Evolutionary conservation across 2,888 invertebrate species (phyloP).

Genomic region (Griposia aprilina): DNA sequence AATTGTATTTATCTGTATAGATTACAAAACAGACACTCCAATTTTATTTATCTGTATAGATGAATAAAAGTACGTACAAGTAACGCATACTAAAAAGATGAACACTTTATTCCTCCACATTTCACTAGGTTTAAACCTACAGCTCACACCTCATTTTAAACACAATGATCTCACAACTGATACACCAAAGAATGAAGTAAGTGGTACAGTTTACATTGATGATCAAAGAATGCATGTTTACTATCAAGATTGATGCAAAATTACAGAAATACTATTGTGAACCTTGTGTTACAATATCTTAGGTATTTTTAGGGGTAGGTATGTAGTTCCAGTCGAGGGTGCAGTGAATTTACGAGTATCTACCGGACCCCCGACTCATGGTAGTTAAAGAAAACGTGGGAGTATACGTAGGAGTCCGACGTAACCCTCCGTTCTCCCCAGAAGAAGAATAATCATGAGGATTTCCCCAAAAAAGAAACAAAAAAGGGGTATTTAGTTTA

Average conservation of each 20-base stretch:
- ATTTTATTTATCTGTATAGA: too few species aligned
- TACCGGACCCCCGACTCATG: background rate
- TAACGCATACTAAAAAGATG: constrained; percentile 20
- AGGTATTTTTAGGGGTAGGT: constrained; percentile 23
- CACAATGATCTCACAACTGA: background rate
- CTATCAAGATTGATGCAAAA: constrained; percentile 31
- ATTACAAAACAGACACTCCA: too few species aligned
- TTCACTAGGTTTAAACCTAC: background rate
- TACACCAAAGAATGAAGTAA: background rate
- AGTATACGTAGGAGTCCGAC: background rate
- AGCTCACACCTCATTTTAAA: background rate
- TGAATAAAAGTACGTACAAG: constrained; percentile 33
- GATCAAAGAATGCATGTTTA: constrained; percentile 45
- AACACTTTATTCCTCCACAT: constrained; percentile 33
- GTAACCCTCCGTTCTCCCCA: background rate
- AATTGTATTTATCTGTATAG: too few species aligned
- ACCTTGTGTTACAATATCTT: constrained; percentile 3
- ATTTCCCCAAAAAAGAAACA: background rate
- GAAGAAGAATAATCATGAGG: background rate
- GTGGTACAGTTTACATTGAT: background rate
- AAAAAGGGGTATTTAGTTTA: background rate
- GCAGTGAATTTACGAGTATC: background rate
- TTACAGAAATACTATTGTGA: constrained; percentile 37
- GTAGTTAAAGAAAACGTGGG: background rate
- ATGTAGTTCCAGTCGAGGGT: background rate